A percentile compares a stretch with the other conserved stretches of the same genome.
These are phyloP conservation scores for Ptilodon capucinus DNA, from an alignment of 2,888 invertebrate species.

Conservation along the genomic window DNA sequence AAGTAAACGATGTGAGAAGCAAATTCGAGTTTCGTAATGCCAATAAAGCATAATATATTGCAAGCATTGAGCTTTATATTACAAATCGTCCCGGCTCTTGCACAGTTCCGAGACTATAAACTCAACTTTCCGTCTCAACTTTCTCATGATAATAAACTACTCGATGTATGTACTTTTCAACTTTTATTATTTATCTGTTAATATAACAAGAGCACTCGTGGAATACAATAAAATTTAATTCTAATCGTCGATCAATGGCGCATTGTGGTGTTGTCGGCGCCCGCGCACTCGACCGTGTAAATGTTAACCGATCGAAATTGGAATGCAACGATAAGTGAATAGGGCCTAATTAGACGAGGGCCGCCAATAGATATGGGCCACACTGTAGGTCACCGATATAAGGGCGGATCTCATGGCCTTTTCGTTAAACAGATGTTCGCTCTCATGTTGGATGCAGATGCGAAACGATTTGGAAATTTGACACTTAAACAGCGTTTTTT, in stretches of 20 bases:
- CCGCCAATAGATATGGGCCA: conserved; percentile 55
- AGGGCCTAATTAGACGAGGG: conserved; percentile 72
- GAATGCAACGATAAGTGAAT: conserved; percentile 73
- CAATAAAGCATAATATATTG: conserved; percentile 12
- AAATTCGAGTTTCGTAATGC: conserved; percentile 13
- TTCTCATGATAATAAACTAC: too few species aligned
- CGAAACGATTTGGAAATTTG: conserved; percentile 49
- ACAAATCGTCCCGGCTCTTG: background rate
- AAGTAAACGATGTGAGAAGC: conserved; percentile 24
- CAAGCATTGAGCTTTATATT: conserved; percentile 1
- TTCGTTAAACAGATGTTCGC: conserved; percentile 67
- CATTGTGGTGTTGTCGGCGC: conserved; percentile 53
- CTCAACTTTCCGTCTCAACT: too few species aligned
- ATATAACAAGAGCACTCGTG: conserved; percentile 20
- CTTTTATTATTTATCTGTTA: conserved; percentile 1
- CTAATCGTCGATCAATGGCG: conserved; percentile 54
- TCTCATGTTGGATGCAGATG: conserved; percentile 67
- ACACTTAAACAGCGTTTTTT: too few species aligned
- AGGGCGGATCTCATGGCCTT: conserved; percentile 45
- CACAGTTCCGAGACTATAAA: background rate
- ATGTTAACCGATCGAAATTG: conserved; percentile 65
- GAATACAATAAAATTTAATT: conserved; percentile 45
- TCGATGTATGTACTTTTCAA: background rate
- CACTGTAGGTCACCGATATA: conserved; percentile 58
- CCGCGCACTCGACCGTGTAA: conserved; percentile 58